Evolutionary conservation across 2,888 invertebrate genomes (phyloP).

Genomic region (Hedya salicella): DNA sequence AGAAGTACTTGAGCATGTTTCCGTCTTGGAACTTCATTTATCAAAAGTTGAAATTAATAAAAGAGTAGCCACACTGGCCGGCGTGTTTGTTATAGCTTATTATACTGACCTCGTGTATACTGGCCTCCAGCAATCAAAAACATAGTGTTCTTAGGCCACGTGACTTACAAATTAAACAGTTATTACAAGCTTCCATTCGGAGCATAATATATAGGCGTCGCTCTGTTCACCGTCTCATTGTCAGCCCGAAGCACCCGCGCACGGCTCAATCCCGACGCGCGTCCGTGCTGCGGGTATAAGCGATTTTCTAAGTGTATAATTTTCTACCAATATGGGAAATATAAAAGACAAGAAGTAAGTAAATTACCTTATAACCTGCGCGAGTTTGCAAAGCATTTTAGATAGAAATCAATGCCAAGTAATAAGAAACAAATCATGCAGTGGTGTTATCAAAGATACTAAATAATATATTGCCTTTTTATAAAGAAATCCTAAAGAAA

Average conservation of each 20-base stretch:
- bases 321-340: slow-evolving; percentile 19
- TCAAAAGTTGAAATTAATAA: slow-evolving; percentile 14
- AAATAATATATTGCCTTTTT: no score
- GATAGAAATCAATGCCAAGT: no score
- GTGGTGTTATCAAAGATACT: neutral
- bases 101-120: neutral
- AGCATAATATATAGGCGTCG: neutral
- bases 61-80: neutral
- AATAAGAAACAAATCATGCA: no score
- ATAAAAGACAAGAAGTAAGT: slow-evolving; percentile 31
- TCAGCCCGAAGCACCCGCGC: slow-evolving; percentile 6
- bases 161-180: slow-evolving; percentile 20
- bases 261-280: neutral
- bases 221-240: neutral
- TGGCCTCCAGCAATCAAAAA: neutral
- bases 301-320: neutral
- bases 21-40: no score
- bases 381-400: no score
- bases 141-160: neutral
- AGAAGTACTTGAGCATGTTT: no score
- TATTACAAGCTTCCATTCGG: neutral
- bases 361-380: neutral
- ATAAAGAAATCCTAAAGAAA: no score
- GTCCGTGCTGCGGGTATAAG: neutral
- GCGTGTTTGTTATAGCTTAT: neutral